Conservation (phyloP, 1,140 invertebrate genomes). For the Dufourea novaeangliae region DNA sequence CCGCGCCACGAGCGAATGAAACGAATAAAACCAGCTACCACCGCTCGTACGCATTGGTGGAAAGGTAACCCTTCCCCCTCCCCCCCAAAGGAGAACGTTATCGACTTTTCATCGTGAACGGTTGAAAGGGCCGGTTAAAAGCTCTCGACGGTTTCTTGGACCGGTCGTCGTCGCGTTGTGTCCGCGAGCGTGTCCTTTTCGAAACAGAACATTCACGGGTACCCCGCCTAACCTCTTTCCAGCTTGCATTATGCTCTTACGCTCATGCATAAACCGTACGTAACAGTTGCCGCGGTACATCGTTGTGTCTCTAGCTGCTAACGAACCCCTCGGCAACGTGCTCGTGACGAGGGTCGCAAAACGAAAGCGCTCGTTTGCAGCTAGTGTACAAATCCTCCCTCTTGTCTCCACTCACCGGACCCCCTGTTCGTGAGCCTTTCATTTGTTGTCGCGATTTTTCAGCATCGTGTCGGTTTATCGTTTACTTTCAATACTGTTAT, state of each 20-base stretch:
- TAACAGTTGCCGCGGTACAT: conserved; percentile 23
- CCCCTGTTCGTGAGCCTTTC: conserved; percentile 23
- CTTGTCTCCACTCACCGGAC: no score
- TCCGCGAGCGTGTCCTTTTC: not conserved
- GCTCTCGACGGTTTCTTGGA: conserved; percentile 10
- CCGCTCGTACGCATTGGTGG: not conserved
- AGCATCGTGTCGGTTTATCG: not conserved
- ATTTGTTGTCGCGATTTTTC: conserved; percentile 10
- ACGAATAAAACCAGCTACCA: not conserved
- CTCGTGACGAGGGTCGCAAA: conserved; percentile 52
- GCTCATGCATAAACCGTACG: conserved; percentile 43
- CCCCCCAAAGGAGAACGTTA: not conserved
- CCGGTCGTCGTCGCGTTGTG: not conserved
- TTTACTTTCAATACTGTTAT: not conserved
- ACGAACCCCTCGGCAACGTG: conserved; percentile 58
- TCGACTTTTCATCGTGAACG: not conserved
- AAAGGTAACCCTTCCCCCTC: no score
- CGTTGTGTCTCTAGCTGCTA: conserved; percentile 43
- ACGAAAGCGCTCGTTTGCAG: conserved; percentile 47
- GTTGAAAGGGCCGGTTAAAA: not conserved
- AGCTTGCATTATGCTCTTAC: conserved; percentile 23
- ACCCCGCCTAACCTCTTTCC: conserved; percentile 24
- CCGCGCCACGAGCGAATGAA: not conserved
- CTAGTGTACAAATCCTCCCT: no score
- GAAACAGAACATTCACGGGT: no score